Conservation (phyloP, 1,140 invertebrate genomes). For the Cyclina sinensis region DNA sequence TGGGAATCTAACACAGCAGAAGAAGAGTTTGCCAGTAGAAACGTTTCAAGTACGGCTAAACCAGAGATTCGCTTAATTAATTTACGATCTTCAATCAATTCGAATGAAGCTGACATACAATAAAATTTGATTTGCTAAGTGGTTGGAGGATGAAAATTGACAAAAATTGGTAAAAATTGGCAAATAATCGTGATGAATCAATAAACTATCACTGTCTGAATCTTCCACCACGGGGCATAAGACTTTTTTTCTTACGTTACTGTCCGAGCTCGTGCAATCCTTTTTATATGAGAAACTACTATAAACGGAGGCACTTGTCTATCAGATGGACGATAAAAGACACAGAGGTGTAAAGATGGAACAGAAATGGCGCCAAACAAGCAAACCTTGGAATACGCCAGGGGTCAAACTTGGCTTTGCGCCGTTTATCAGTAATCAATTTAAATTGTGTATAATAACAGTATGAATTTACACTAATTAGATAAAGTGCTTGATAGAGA, state of each 20-base stretch:
- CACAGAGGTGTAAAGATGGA: not conserved
- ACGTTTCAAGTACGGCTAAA: not conserved
- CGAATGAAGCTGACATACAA: conserved; percentile 3
- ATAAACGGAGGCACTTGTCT: conserved; percentile 38
- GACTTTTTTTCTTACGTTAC: not conserved
- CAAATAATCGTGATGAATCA: conserved; percentile 45
- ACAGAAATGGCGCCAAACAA: conserved; percentile 3
- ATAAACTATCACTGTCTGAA: conserved; percentile 32
- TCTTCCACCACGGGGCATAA: conserved; percentile 3
- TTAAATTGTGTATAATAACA: conserved; percentile 4
- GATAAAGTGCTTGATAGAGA: conserved; percentile 13
- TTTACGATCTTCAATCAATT: conserved; percentile 26
- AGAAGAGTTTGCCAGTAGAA: not conserved
- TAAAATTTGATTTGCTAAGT: conserved; percentile 45
- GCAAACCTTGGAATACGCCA: conserved; percentile 5
- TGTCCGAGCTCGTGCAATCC: conserved; percentile 16
- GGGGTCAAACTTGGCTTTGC: not conserved
- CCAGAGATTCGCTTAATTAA: conserved; percentile 17
- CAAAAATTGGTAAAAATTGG: conserved; percentile 26
- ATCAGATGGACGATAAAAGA: conserved; percentile 7
- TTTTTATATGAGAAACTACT: not conserved
- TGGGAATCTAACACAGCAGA: not conserved
- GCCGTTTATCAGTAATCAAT: not conserved
- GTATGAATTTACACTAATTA: not conserved
- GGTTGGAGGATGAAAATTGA: conserved; percentile 30